These are phyloP conservation scores for Drosophila malerkotliana DNA, from an alignment of 1,140 invertebrate species.

Conservation along the genomic window DNA sequence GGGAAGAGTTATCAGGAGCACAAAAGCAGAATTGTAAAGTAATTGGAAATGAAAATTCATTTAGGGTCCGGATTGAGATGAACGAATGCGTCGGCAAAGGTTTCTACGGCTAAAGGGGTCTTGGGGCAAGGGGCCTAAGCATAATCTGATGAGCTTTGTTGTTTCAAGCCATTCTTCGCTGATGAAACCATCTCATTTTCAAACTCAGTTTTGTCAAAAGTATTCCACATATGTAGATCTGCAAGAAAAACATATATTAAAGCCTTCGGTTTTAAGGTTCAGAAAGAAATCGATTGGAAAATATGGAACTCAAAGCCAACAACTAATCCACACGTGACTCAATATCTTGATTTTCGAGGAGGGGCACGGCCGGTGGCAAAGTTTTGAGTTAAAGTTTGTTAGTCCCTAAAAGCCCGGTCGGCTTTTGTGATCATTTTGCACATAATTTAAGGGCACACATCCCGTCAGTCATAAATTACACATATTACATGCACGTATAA, in stretches of 20 bases:
- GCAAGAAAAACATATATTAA: too few relatives aligned
- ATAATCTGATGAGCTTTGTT: conserved; percentile 28
- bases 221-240: too few relatives aligned
- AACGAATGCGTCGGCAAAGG: conserved; percentile 27
- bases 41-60: conserved; percentile 81
- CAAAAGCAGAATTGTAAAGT: conserved; percentile 78
- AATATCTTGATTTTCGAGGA: conserved; percentile 39
- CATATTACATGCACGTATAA: conserved; percentile 81
- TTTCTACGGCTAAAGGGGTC: neutral
- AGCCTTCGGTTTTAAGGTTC: too few relatives aligned
- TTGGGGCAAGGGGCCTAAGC: conserved; percentile 5
- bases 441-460: conserved; percentile 78
- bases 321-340: conserved; percentile 53
- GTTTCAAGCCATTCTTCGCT: neutral
- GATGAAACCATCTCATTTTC: too few relatives aligned
- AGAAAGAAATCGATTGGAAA: neutral
- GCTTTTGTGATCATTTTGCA: conserved; percentile 70
- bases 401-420: conserved; percentile 32
- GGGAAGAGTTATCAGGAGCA: conserved; percentile 40
- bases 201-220: neutral
- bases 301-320: conserved; percentile 9
- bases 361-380: conserved; percentile 15
- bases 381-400: conserved; percentile 53
- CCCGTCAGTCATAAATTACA: conserved; percentile 79
- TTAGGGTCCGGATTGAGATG: conserved; percentile 51